Base-by-base conservation (phyloP, 2,888 invertebrate species). In the Unio delphinus region DNA sequence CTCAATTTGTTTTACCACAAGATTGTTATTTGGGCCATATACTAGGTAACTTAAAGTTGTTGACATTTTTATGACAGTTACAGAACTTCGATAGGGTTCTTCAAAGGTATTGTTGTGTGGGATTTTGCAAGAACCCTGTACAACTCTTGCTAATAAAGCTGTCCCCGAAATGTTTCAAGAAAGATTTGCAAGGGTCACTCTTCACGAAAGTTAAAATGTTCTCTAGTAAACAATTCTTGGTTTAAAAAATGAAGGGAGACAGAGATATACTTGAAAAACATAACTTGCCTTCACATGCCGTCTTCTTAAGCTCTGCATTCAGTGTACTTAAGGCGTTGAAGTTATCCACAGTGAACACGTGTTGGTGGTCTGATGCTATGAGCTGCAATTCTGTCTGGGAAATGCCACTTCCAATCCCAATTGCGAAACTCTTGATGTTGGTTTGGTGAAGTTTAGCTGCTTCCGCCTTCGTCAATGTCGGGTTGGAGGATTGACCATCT, bases 281-380 rank as follows among this genome's bases (percentile, higher is more conserved):
- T 11, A 30, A 64, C 69, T 55, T 72, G 83, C 84, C 79, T 71
- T 75, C 69, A 63, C 84, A 84, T n/a, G 84, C 80, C 8, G 81
- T 81, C 61, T 76, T 81, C 67, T 74, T 79, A 74, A 73, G 75
- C 61, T 65, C 71, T 56, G 72, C 77, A 70, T 78, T 78, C 65
- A 76, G 78, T 70, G 69, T 78, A 59, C 72, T 67, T 58, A 81
- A 65, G 17, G 79, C 80, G 55, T 72, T 64, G 63, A 81, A 81
- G 70, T 78, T 78, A 54, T 63, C 64, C 34, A 81, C 79, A 3
- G 74, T 76, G 68, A 80, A 81, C 3, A 84, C 80, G 69, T 84
- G 75, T 17, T 79, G 67, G 18, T 65, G 56, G 54, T 77, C 74
- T 23, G 76, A 76, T 54, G 83, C 81, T n/a, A 85, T 85, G 17